Evolutionary conservation across 2,113 vertebrate species (phyloP).

Genomic region (Neolamprologus devosi): DNA sequence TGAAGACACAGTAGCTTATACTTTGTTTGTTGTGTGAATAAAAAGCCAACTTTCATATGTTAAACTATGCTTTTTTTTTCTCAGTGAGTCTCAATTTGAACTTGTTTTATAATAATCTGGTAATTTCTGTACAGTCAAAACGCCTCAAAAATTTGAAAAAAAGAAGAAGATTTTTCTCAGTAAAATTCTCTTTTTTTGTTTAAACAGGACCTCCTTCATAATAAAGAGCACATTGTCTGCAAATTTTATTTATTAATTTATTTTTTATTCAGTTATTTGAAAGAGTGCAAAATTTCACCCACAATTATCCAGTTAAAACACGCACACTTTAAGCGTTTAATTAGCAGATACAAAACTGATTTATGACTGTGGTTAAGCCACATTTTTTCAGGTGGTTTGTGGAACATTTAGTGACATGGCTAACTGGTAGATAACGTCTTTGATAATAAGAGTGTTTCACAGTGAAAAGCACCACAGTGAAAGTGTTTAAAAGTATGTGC

Average conservation of each 20-base stretch:
- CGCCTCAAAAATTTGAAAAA: rapidly evolving
- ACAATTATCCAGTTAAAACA: neutral
- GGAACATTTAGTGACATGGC: neutral
- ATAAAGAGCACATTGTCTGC: neutral
- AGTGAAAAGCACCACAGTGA: neutral
- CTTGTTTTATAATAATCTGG: neutral
- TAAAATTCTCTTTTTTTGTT: neutral
- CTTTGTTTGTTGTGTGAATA: neutral
- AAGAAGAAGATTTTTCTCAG: neutral
- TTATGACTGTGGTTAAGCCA: neutral
- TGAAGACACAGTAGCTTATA: neutral
- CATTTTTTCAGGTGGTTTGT: neutral
- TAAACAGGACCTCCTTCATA: neutral
- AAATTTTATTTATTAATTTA: neutral
- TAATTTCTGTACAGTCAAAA: neutral
- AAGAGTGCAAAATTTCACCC: neutral
- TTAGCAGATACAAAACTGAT: neutral
- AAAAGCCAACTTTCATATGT: neutral
- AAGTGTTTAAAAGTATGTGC: neutral
- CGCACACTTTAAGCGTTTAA: rapidly evolving
- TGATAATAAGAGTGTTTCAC: neutral
- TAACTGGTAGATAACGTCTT: neutral
- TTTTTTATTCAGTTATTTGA: neutral
- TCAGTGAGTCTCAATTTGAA: neutral
- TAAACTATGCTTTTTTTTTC: neutral